phyloP scores from a whole-genome alignment of 2,113 vertebrate genomes.

The Erinaceus europaeus region DNA sequence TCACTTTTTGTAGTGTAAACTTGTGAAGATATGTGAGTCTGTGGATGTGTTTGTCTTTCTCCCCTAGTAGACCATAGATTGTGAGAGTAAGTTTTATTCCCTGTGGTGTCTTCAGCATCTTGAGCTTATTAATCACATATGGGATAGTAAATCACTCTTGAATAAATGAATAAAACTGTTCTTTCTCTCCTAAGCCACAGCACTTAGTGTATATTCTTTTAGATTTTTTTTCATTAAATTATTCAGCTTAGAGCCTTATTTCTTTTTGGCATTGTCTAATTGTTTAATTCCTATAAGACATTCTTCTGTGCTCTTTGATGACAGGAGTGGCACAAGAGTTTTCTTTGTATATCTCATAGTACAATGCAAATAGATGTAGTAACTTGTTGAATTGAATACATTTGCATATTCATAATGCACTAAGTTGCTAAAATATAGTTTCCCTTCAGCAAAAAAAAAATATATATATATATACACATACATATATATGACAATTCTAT shows the following conservation, averaged over 20 bases:
- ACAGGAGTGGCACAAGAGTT: constrained; percentile 35
- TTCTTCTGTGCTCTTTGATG: constrained; percentile 50
- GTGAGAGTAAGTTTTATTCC: background rate
- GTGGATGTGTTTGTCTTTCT: background rate
- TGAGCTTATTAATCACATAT: background rate
- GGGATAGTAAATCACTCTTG: background rate
- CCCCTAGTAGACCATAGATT: background rate
- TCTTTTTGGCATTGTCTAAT: constrained; percentile 50
- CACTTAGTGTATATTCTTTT: background rate
- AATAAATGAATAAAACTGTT: constrained; percentile 40
- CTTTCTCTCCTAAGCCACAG: constrained; percentile 14
- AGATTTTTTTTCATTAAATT: constrained; percentile 37
- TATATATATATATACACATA: constrained; percentile 26
- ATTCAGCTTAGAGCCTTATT: constrained; percentile 53
- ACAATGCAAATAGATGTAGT: constrained; percentile 23
- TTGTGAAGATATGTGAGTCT: background rate
- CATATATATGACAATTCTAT: constrained; percentile 25
- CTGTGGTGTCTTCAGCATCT: background rate
- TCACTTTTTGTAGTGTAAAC: background rate
- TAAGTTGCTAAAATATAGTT: constrained; percentile 47
- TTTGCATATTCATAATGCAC: constrained; percentile 54
- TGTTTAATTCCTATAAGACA: constrained; percentile 56
- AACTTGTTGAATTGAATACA: constrained; percentile 43
- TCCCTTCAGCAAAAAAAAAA: constrained; percentile 42
- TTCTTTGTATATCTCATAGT: constrained; percentile 55